Conservation (phyloP, 2,797 vertebrate genomes). For the Oceanodroma leucorhoa region DNA sequence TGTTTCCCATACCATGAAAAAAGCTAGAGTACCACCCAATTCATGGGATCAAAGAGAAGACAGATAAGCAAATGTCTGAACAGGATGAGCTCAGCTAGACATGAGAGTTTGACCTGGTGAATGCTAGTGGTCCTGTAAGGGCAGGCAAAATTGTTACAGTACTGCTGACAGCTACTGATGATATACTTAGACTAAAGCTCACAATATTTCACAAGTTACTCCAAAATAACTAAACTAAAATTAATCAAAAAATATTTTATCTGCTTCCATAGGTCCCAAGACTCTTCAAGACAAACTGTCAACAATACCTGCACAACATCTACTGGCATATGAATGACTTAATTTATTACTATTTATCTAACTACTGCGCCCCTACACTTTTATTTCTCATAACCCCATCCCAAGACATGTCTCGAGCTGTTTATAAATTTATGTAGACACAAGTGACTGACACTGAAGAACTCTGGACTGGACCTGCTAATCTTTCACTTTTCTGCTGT, state of each 20-base stretch:
- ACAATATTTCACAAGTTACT: neutral
- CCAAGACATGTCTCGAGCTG: neutral
- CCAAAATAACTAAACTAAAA: neutral
- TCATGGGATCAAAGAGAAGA: neutral
- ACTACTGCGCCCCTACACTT: neutral
- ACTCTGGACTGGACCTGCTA: neutral
- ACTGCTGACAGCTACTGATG: neutral
- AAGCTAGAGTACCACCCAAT: neutral
- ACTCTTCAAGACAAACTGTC: neutral
- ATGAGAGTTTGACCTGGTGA: neutral
- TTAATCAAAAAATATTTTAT: neutral
- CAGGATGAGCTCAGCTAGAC: neutral
- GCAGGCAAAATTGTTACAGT: neutral
- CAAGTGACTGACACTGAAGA: neutral
- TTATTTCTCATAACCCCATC: neutral
- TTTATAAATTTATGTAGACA: neutral
- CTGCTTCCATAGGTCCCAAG: neutral
- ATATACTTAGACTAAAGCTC: neutral
- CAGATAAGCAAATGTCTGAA: neutral
- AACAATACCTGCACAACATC: neutral
- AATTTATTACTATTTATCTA: neutral
- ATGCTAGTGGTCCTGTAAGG: neutral
- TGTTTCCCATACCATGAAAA: neutral
- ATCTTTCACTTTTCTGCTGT: neutral
- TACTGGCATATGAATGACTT: neutral